Conservation (phyloP, 2,888 invertebrate species). For the Chymomyza fuscimana region DNA sequence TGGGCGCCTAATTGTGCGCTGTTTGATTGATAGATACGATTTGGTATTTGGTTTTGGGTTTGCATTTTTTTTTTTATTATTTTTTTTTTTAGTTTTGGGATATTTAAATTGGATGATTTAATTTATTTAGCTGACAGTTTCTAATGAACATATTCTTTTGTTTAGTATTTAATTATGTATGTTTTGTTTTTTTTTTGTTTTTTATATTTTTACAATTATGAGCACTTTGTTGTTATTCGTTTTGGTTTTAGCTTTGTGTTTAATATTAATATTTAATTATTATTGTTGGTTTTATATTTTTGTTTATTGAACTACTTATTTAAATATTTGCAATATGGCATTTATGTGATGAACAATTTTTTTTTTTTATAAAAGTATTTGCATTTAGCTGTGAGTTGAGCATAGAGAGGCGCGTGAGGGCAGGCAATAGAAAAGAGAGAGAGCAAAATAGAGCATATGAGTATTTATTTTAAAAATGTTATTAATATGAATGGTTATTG, state of each 20-base stretch:
- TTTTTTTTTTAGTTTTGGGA: not conserved
- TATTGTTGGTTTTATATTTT: slow-evolving; percentile 19
- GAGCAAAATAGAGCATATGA: not conserved
- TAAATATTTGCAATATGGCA: slow-evolving; percentile 55
- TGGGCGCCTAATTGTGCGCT: slow-evolving; percentile 55
- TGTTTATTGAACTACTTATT: slow-evolving; percentile 45
- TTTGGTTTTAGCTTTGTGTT: slow-evolving; percentile 24
- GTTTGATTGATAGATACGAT: slow-evolving; percentile 50
- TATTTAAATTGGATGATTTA: slow-evolving; percentile 4
- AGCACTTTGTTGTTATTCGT: slow-evolving; percentile 59
- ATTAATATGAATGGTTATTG: not conserved
- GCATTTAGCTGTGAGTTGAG: slow-evolving; percentile 44
- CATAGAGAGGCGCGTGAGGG: not conserved
- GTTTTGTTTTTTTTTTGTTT: slow-evolving; percentile 10
- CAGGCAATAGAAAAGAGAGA: not conserved
- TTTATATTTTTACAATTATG: slow-evolving; percentile 49
- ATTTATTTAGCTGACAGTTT: slow-evolving; percentile 32
- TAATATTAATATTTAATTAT: slow-evolving; percentile 29
- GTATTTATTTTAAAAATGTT: not conserved
- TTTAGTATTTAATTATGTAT: slow-evolving; percentile 14
- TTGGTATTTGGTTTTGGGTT: slow-evolving; percentile 41
- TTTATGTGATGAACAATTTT: slow-evolving; percentile 40
- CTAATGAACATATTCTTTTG: slow-evolving; percentile 46
- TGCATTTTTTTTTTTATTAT: slow-evolving; percentile 49
- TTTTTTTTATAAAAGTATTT: slow-evolving; percentile 40